phyloP scores from a whole-genome alignment of 2,888 invertebrate species.

The Cheilosia urbana region DNA sequence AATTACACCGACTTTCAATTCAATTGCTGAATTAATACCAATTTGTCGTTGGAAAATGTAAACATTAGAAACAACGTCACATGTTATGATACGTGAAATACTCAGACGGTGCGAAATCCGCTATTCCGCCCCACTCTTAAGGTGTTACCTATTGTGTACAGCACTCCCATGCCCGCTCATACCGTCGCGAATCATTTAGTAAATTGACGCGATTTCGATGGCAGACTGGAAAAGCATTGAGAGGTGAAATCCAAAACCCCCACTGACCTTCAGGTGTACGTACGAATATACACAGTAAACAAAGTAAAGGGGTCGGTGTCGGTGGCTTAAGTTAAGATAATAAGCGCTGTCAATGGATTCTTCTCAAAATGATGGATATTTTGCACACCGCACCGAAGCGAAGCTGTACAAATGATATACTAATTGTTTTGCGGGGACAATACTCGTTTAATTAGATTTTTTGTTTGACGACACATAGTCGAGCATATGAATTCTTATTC shows the following conservation, averaged over 20 bases:
- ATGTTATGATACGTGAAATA: neutral
- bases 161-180: neutral
- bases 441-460: constrained; percentile 33
- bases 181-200: neutral
- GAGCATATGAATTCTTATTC: constrained; percentile 21
- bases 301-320: neutral
- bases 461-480: constrained; percentile 18
- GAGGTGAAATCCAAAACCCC: constrained; percentile 30
- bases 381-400: constrained; percentile 46
- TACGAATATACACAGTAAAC: neutral
- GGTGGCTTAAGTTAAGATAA: constrained; percentile 18
- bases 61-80: neutral
- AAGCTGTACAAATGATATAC: neutral
- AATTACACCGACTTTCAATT: neutral
- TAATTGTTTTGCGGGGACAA: constrained; percentile 25
- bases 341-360: constrained; percentile 21
- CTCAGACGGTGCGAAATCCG: neutral
- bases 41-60: neutral
- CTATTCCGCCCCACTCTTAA: neutral
- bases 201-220: constrained; percentile 35
- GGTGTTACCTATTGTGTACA: neutral
- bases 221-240: constrained; percentile 26
- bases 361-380: constrained; percentile 32
- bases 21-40: neutral
- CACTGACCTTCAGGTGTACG: constrained; percentile 47